Base-by-base conservation (phyloP, 2,113 vertebrate species). In the Centrocercus urophasianus region DNA sequence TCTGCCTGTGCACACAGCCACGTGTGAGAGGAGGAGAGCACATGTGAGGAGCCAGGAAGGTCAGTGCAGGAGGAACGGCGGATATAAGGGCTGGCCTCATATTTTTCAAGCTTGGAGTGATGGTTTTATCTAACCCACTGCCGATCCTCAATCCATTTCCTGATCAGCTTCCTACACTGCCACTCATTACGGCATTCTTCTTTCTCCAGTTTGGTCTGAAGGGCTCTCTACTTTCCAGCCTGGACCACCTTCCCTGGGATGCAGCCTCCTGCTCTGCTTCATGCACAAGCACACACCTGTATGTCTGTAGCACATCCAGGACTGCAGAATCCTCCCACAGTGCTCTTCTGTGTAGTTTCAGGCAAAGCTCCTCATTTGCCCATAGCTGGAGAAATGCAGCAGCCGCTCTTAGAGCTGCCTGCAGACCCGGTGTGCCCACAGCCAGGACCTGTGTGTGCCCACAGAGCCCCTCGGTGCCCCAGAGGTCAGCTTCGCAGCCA, bases 261-360 rank as follows among this genome's bases (percentile, higher is more conserved):
- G 17, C 65, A 86, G 36, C 8, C 72, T 69, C 48, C 59, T 48
- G 18, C 32, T 80, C 25, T 70, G 43, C 8, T 34, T 30, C 70
- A 48, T 47, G n/a, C 43, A 69, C 32, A 70, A 48, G 16, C 22
- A n/a, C 17, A 61, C 36, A 56, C 4, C 19, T 73, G n/a, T 36
- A 43, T 36, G 13, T 21, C 40, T 71, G 36, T 13, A 57, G 20
- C 18, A 47, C 60, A 38, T 24, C 36, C 21, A 72, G 79, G 25
- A 59, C 45, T 54, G 59, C n/a, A 54, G 43, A 75, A 30, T 13
- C 24, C 11, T 81, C 42, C 50, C 78, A 59, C 19, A 12, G 27
- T 5, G 60, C 48, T 1, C 20, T 78, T n/a, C 70, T 13, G 14
- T 0, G 1, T 0, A 43, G 64, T 52, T 66, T 75, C 42, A 63